Conservation (phyloP, 2,888 invertebrate genomes). For the Cerastis leucographa region DNA sequence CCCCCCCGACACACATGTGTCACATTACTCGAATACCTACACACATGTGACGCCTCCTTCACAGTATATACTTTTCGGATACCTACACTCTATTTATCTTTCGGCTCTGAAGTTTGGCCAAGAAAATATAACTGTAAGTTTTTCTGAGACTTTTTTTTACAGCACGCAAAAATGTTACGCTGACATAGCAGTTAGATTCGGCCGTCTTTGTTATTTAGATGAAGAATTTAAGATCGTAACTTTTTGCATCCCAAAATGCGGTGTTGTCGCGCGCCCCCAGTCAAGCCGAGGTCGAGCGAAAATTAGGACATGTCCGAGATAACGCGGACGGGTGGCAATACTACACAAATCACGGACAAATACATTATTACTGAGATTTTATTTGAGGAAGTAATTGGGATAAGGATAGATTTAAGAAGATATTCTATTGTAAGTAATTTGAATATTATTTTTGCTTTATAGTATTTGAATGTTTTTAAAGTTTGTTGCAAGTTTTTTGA, state of each 20-base stretch:
- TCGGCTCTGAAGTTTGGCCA: slow-evolving; percentile 43
- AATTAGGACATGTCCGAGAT: slow-evolving; percentile 76
- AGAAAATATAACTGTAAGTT: slow-evolving; percentile 42
- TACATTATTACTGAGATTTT: slow-evolving; percentile 23
- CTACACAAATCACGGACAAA: slow-evolving; percentile 52
- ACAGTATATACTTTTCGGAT: slow-evolving; percentile 84
- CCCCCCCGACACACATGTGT: slow-evolving; percentile 81
- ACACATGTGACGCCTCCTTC: slow-evolving; percentile 88
- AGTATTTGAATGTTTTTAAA: not conserved
- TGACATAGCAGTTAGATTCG: slow-evolving; percentile 31
- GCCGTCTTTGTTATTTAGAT: slow-evolving; percentile 54
- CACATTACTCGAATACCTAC: slow-evolving; percentile 85
- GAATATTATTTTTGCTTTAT: slow-evolving; percentile 18
- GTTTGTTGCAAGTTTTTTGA: not conserved
- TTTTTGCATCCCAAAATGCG: slow-evolving; percentile 59
- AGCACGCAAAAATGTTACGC: slow-evolving; percentile 34
- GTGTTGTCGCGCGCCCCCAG: slow-evolving; percentile 59
- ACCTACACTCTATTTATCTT: slow-evolving; percentile 77
- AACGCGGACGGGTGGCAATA: slow-evolving; percentile 59
- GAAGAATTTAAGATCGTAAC: slow-evolving; percentile 60
- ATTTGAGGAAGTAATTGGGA: slow-evolving; percentile 44
- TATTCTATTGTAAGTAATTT: slow-evolving; percentile 24
- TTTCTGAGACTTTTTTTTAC: slow-evolving; percentile 46
- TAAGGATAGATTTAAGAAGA: slow-evolving; percentile 23
- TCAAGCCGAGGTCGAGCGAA: slow-evolving; percentile 64